Evolutionary conservation across 1,140 invertebrate genomes (phyloP).

Genomic region (Akabosia matsudoensis): DNA sequence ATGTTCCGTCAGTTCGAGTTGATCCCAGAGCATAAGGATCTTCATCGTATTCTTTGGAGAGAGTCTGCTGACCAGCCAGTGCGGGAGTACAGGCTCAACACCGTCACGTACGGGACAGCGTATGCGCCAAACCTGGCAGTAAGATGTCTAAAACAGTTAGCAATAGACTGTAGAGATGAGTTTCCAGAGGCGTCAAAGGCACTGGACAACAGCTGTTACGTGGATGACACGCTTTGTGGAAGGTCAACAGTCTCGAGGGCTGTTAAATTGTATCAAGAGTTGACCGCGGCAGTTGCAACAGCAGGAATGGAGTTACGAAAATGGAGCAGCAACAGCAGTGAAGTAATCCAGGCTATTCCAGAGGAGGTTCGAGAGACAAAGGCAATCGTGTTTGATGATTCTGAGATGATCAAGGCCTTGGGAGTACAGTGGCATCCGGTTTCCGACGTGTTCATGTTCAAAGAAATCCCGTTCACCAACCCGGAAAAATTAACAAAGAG

Average conservation of each 20-base stretch:
- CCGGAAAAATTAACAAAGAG: too few species aligned
- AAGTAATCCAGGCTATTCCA: neutral
- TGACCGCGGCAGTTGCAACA: neutral
- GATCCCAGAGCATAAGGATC: slow-evolving; percentile 21
- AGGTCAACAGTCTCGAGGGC: too few species aligned
- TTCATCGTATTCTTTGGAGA: slow-evolving; percentile 42
- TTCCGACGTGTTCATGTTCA: too few species aligned
- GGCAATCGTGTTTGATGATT: neutral
- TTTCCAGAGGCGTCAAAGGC: neutral
- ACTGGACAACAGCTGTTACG: neutral
- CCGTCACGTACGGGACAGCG: slow-evolving; percentile 24
- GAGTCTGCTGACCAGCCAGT: neutral
- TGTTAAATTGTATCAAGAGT: too few species aligned
- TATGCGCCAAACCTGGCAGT: neutral
- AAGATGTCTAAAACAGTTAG: slow-evolving; percentile 18
- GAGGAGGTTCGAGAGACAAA: neutral
- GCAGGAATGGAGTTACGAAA: neutral
- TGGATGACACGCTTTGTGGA: too few species aligned
- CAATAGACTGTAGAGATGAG: neutral
- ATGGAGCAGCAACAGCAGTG: neutral
- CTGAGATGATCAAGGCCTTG: too few species aligned
- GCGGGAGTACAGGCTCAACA: neutral
- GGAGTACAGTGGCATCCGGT: too few species aligned
- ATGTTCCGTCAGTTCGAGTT: slow-evolving; percentile 49
- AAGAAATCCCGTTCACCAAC: too few species aligned